Base-by-base conservation (phyloP, 2,888 invertebrate genomes). In the Ernsta delagoae region DNA sequence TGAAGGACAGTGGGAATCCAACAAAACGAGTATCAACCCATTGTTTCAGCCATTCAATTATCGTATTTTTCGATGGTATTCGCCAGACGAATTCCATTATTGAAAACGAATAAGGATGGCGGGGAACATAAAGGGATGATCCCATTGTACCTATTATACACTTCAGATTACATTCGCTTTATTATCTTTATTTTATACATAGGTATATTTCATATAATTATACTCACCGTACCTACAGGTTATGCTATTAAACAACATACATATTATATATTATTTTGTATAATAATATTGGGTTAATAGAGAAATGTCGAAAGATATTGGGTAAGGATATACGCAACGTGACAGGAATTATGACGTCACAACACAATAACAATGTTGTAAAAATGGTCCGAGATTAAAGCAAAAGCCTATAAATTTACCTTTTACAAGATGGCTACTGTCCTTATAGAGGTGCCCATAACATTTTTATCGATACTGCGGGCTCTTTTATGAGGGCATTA, bases 351-450 rank as follows among this genome's bases (percentile, higher is more conserved):
- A 57, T 59, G 63, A 57, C 39, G 41, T 60, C 53, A 60, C 53
- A 16, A 50, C 50, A 43, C 54, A 60, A 43, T 60, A 60, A 66
- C 53, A 43, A 7, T 54, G 34, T 48, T 6, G 34, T 66, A 59
- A 60, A 65, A 65, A 59, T 41, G 59, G 31, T 41, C 16, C 24
- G 7, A 62, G 62, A 62, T 62, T 79, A 73, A 73, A 75, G 71
- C 75, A 75, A 77, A 77, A 78, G 77, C 76, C 77, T 78, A 85
- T 84, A 84, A 83, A 85, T 82, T 78, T 77, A 75, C 77, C 74
- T 76, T 41, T 75, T 76, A 78, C 79, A 79, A 78, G 77, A 78
- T 75, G 79, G 76, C 78, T 66, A 74, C 75, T 80, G 78, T 79
- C 77, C 75, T 71, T 74, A 43, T 81, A 83, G 83, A 72, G 82